These are phyloP conservation scores for Cactoblastis cactorum DNA, from an alignment of 2,888 invertebrate species.

Conservation along the genomic window DNA sequence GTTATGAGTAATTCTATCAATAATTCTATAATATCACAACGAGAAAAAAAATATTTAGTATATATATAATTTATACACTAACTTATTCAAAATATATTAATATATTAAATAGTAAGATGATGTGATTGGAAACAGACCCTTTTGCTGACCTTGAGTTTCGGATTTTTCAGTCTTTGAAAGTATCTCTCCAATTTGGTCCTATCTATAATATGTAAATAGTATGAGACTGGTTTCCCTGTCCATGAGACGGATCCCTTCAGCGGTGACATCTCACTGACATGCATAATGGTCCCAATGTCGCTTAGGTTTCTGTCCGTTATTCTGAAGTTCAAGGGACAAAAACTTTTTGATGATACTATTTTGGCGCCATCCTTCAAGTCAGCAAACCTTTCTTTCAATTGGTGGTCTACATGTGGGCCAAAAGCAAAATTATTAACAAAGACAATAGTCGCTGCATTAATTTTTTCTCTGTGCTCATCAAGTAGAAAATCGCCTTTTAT, in stretches of 20 bases:
- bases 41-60: not conserved
- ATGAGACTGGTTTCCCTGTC: constrained; percentile 99
- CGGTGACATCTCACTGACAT: constrained; percentile 97
- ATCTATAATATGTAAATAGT: constrained; percentile 99
- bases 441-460: constrained; percentile 95
- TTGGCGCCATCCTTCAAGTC: constrained; percentile 96
- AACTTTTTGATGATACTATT: constrained; percentile 99
- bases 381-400: constrained; percentile 96
- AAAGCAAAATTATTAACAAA: constrained; percentile 99
- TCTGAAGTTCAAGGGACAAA: constrained; percentile 98
- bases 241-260: constrained; percentile 97
- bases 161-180: constrained; percentile 96
- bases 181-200: constrained; percentile 97
- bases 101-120: constrained; percentile 31
- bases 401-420: constrained; percentile 97
- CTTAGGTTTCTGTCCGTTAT: constrained; percentile 98
- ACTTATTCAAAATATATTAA: constrained; percentile 15
- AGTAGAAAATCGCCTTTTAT: constrained; percentile 97
- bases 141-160: constrained; percentile 85
- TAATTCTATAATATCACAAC: not conserved
- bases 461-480: constrained; percentile 95
- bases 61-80: constrained; percentile 3
- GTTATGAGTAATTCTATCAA: not conserved
- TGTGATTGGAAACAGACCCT: constrained; percentile 74
- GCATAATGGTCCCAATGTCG: constrained; percentile 99